Conservation (phyloP, 2,888 invertebrate species). For the Aspidiotus rigidus region DNA sequence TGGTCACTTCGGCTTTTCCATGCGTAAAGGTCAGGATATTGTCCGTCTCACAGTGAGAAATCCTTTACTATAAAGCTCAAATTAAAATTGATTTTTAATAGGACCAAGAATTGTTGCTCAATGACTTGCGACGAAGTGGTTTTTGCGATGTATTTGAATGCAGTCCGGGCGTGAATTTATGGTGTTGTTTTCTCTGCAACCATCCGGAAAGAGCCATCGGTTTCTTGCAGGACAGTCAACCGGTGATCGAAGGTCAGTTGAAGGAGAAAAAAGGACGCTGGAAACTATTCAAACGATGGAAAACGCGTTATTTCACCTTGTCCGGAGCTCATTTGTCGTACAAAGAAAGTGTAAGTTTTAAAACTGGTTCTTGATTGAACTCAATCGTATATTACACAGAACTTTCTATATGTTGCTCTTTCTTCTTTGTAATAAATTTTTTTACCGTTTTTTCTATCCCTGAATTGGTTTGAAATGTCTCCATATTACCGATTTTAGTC, state of each 20-base stretch:
- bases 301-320: conserved; percentile 86
- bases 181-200: conserved; percentile 90
- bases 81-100: conserved; percentile 41
- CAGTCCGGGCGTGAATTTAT: conserved; percentile 51
- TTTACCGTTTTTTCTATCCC: too few species aligned
- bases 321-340: conserved; percentile 86
- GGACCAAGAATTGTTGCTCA: conserved; percentile 78
- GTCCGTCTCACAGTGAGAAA: background rate
- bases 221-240: conserved; percentile 68
- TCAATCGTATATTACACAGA: too few species aligned
- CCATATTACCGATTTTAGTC: too few species aligned
- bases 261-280: conserved; percentile 89
- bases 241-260: conserved; percentile 80
- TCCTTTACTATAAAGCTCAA: too few species aligned
- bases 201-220: conserved; percentile 83
- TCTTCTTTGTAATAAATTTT: too few species aligned
- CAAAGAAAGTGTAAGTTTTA: conserved; percentile 63
- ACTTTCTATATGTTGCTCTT: too few species aligned
- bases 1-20: conserved; percentile 91
- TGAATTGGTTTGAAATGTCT: background rate
- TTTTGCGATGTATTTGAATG: conserved; percentile 88
- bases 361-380: background rate
- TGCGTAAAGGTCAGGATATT: conserved; percentile 57
- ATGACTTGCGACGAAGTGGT: conserved; percentile 74
- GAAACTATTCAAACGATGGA: conserved; percentile 83